Evolutionary conservation across 2,113 vertebrate species (phyloP), one percentile per base, ranked within the genome.

Genomic region (Saguinus imperator): DNA sequence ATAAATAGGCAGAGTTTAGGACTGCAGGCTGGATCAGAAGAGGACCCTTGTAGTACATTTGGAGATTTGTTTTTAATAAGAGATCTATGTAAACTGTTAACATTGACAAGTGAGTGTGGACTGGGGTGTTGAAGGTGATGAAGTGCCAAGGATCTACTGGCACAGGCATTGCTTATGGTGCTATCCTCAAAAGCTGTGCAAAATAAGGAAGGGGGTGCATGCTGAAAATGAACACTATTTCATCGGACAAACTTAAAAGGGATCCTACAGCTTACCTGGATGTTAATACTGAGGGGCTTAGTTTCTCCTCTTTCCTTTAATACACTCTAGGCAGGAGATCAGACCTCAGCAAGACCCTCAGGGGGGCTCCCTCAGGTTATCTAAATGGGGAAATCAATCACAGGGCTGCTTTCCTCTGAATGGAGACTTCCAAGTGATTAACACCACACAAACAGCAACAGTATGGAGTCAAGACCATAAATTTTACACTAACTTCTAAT

Each of bases 331-430:
- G 57, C 80, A 94, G 40, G 0, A 13, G 89, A 91, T 17, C 10
- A 7, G 0, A 94, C 58, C 58, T 97, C 55, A 91, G 61, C 17
- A 25, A 95, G 73, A 76, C 8, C 32, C 20, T 37, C 23, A 45
- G 8, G 18, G 20, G 4, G 9, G 7, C 21, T 81, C 52, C 21
- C 10, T 94, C 52, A 27, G 83, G 86, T 97, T 98, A 97, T 97
- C 94, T 89, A 94, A 98, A 97, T 35, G 98, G 77, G 55, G 0
- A 70, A 96, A 96, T 97, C 94, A 77, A 94, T 98, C 97, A 96
- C n/a, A 7, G 58, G 45, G 43, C 89, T 95, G 73, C 95, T 93
- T 96, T 97, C 97, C 97, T 96, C 83, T 2, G 14, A 96, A 81
- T 0, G 91, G 94, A 97, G 89, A 86, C 29, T 89, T 75, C 29